Evolutionary conservation across 2,797 vertebrate genomes (phyloP).

Genomic region (Peromyscus melanophrys): DNA sequence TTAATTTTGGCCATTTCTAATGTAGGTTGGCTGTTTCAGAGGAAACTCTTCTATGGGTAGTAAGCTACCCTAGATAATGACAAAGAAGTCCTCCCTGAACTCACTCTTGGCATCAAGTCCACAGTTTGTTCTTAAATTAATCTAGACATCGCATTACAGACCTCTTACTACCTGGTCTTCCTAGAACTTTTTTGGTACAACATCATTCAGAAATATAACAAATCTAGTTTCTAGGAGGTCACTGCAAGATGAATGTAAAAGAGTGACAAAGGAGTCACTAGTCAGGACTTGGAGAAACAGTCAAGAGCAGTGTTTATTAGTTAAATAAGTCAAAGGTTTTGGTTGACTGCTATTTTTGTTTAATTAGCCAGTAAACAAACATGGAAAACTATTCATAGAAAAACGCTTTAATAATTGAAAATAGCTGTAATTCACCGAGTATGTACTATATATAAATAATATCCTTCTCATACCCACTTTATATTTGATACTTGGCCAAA

Average conservation of each 20-base stretch:
- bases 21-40: slow-evolving; percentile 32
- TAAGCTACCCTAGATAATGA: slow-evolving; percentile 26
- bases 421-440: background rate
- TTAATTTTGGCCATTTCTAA: slow-evolving; percentile 20
- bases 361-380: slow-evolving; percentile 41
- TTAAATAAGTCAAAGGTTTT: slow-evolving; percentile 42
- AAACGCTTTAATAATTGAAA: slow-evolving; percentile 54
- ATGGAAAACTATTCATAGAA: background rate
- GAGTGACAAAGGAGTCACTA: background rate
- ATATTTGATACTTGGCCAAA: slow-evolving; percentile 20
- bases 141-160: background rate
- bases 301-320: background rate
- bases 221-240: slow-evolving; percentile 48
- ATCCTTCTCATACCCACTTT: slow-evolving; percentile 8
- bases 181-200: slow-evolving; percentile 5
- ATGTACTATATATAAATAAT: background rate
- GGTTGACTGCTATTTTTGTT: slow-evolving; percentile 26
- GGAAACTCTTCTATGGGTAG: slow-evolving; percentile 37
- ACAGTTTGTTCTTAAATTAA: slow-evolving; percentile 57
- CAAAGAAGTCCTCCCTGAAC: slow-evolving; percentile 48
- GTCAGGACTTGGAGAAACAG: background rate
- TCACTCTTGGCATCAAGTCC: slow-evolving; percentile 33
- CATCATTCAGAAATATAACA: slow-evolving; percentile 18
- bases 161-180: background rate
- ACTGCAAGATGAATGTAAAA: slow-evolving; percentile 32